phyloP scores from a whole-genome alignment of 1,140 invertebrate genomes.

The Sarcophaga bullata region DNA sequence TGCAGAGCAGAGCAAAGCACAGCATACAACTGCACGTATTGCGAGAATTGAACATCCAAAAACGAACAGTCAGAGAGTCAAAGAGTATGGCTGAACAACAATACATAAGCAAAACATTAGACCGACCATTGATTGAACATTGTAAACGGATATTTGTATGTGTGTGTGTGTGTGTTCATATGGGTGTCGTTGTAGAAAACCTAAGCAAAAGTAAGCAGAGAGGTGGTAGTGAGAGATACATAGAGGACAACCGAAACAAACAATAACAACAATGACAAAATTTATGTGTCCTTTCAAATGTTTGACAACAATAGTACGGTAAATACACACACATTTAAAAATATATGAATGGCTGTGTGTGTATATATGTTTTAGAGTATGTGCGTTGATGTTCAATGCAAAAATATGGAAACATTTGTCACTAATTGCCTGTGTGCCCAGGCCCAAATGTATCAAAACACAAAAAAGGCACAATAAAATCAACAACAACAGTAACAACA shows the following conservation, averaged over 20 bases:
- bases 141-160: not conserved
- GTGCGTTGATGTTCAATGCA: slow-evolving; percentile 10
- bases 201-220: not conserved
- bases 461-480: slow-evolving; percentile 1
- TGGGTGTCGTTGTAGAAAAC: not conserved
- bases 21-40: not conserved
- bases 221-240: not conserved
- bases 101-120: not conserved
- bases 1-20: no score
- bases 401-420: slow-evolving; percentile 42
- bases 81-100: not conserved
- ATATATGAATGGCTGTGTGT: not conserved
- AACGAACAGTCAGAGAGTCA: not conserved
- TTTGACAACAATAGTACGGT: slow-evolving; percentile 33
- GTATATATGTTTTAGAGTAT: not conserved
- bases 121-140: slow-evolving; percentile 29
- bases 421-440: slow-evolving; percentile 39
- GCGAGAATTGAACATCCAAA: not conserved
- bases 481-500: not conserved
- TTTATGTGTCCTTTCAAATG: slow-evolving; percentile 33
- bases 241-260: slow-evolving; percentile 3
- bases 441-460: slow-evolving; percentile 26
- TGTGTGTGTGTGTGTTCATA: not conserved
- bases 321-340: not conserved
- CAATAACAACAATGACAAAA: slow-evolving; percentile 25